Percentiles rank a stretch among this genome's conserved stretches.
Evolutionary conservation across 2,888 invertebrate genomes (phyloP).

Genomic region (Hydrotaea cyrtoneurina): DNA sequence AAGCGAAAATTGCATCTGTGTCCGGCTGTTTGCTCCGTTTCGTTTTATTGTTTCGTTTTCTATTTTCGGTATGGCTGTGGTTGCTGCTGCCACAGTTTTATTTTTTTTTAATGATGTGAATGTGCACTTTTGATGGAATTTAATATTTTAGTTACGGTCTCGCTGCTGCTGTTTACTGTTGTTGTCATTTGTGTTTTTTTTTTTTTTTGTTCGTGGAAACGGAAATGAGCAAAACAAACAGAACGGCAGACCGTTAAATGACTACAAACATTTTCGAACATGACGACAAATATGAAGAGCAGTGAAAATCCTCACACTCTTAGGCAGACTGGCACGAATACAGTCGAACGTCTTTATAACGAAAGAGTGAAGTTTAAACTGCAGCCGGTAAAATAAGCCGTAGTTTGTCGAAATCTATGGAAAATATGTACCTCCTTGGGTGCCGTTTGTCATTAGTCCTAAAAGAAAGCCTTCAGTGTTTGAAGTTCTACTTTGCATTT

Average conservation of each 20-base stretch:
- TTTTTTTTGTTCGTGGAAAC: conserved; percentile 19
- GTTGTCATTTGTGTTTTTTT: conserved; percentile 4
- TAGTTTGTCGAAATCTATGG: no score
- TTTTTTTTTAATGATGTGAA: neutral
- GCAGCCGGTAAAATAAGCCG: no score
- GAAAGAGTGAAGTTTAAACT: no score
- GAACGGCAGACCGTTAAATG: conserved; percentile 33
- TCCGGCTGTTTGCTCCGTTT: neutral
- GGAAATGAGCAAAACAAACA: conserved; percentile 31
- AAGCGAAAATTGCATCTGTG: conserved; percentile 12
- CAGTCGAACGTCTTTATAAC: no score
- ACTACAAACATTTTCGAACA: conserved; percentile 13
- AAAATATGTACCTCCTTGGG: no score
- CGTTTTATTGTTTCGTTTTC: neutral
- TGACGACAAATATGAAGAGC: neutral
- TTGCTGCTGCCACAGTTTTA: neutral
- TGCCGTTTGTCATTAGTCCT: no score
- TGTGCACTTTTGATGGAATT: conserved; percentile 31
- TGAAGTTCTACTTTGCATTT: no score
- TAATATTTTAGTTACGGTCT: conserved; percentile 3
- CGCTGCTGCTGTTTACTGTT: neutral
- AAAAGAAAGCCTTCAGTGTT: no score
- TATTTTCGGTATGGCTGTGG: neutral
- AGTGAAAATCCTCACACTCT: neutral
- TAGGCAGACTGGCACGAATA: no score